Conservation (phyloP, 1,140 invertebrate species). For the Drosophila tsacasi region DNA sequence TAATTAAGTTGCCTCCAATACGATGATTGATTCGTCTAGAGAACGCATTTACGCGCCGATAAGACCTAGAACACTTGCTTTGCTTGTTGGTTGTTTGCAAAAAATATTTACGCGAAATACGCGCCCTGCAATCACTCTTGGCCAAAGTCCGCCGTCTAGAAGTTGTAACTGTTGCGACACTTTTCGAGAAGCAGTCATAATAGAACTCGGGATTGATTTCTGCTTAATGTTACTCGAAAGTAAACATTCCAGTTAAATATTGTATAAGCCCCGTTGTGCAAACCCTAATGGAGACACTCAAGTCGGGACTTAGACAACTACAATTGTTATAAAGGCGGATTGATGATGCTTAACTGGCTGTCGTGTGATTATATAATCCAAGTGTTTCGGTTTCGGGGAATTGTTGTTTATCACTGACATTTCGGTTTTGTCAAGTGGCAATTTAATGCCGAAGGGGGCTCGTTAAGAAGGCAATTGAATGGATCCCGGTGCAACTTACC, state of each 20-base stretch:
- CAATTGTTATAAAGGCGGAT: not conserved
- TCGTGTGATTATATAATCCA: conserved; percentile 15
- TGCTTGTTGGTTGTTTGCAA: conserved; percentile 27
- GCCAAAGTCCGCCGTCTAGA: conserved; percentile 46
- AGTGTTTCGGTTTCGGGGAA: conserved; percentile 30
- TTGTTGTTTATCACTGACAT: conserved; percentile 47
- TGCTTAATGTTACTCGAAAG: not conserved
- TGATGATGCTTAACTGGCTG: conserved; percentile 3
- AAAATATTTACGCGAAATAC: conserved; percentile 43
- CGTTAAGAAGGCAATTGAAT: conserved; percentile 43
- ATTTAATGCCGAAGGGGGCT: conserved; percentile 37
- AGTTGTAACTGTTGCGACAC: conserved; percentile 28
- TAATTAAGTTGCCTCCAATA: conserved; percentile 44
- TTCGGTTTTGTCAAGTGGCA: conserved; percentile 11
- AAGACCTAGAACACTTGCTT: conserved; percentile 17
- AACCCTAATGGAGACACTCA: not conserved
- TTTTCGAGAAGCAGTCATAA: conserved; percentile 26
- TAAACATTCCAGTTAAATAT: conserved; percentile 12
- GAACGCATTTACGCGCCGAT: conserved; percentile 36
- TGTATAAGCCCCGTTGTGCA: conserved; percentile 12
- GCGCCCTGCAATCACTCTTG: conserved; percentile 24
- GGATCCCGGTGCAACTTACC: conserved; percentile 9
- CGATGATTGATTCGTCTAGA: conserved; percentile 47
- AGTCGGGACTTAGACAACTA: conserved; percentile 8
- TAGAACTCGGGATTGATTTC: conserved; percentile 5